Conservation (phyloP, 2,797 vertebrate species). For the Semotilus atromaculatus region DNA sequence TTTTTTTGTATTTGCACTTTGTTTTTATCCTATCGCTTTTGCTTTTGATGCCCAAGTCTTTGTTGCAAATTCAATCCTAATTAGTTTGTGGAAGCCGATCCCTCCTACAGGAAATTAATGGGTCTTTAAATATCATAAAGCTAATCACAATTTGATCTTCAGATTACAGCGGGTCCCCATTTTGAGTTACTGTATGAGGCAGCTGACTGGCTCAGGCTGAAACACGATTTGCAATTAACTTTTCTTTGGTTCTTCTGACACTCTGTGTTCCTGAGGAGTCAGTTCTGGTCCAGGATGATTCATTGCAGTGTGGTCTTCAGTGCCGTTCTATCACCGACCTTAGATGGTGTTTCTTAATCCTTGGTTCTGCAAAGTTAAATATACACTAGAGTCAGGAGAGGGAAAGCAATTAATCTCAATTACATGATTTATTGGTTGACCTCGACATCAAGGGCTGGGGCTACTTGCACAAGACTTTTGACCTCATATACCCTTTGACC, state of each 20-base stretch:
- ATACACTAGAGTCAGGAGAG: conserved; percentile 5
- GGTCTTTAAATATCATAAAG: conserved; percentile 30
- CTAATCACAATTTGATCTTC: conserved; percentile 46
- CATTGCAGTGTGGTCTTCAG: conserved; percentile 65
- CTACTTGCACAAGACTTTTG: conserved; percentile 12
- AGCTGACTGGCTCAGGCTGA: conserved; percentile 43
- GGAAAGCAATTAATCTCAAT: conserved; percentile 35
- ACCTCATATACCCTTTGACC: conserved; percentile 3
- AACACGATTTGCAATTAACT: conserved; percentile 6
- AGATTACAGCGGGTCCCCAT: conserved; percentile 38
- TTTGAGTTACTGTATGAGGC: conserved; percentile 26
- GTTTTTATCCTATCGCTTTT: conserved; percentile 16
- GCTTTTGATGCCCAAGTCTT: conserved; percentile 12
- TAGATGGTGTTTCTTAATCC: conserved; percentile 81
- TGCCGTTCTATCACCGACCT: conserved; percentile 79
- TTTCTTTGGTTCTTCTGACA: conserved; percentile 59
- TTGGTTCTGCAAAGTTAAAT: conserved; percentile 73
- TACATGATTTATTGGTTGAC: conserved; percentile 35
- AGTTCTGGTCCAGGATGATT: conserved; percentile 45
- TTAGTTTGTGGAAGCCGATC: conserved; percentile 41
- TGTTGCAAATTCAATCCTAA: conserved; percentile 41
- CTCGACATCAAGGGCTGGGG: conserved; percentile 14
- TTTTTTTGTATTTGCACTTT: conserved; percentile 12
- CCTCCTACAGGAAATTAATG: conserved; percentile 36
- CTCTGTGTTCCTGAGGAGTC: conserved; percentile 57